A percentile compares a stretch with the other conserved stretches of the same genome.
phyloP scores from a whole-genome alignment of 2,797 vertebrate genomes.

The Aplochiton taeniatus region DNA sequence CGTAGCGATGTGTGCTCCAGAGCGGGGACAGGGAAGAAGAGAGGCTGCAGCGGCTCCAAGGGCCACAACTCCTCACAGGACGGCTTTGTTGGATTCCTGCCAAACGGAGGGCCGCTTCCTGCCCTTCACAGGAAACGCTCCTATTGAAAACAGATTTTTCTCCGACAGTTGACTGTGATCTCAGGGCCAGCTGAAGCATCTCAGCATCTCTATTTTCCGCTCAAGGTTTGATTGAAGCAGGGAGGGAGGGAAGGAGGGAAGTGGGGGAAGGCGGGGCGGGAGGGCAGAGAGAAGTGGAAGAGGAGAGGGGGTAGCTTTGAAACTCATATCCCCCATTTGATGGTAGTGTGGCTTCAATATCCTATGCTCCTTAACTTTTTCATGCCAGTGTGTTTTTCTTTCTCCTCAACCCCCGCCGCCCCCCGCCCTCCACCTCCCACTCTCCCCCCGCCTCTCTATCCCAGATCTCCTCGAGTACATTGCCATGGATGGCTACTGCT shows the following conservation, averaged over 20 bases:
- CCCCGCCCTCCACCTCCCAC: conserved; percentile 24
- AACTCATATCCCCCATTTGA: conserved; percentile 66
- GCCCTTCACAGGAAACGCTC: conserved; percentile 78
- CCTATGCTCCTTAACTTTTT: conserved; percentile 52
- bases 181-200: conserved; percentile 62
- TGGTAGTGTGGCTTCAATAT: conserved; percentile 52
- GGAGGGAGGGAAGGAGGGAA: conserved; percentile 26
- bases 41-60: conserved; percentile 37
- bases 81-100: conserved; percentile 76
- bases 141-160: conserved; percentile 88
- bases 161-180: conserved; percentile 65
- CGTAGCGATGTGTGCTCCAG: conserved; percentile 25
- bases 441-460: conserved; percentile 21
- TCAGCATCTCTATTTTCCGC: conserved; percentile 44
- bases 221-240: background rate
- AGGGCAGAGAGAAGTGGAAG: background rate
- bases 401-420: conserved; percentile 16
- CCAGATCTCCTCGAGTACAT: conserved; percentile 20
- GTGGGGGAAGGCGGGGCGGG: conserved; percentile 30
- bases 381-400: conserved; percentile 51
- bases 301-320: conserved; percentile 57
- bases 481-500: conserved; percentile 27
- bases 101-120: conserved; percentile 77
- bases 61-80: conserved; percentile 54
- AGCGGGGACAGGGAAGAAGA: conserved; percentile 36